Conservation (phyloP, 2,113 vertebrate species). For the Columbina picui region DNA sequence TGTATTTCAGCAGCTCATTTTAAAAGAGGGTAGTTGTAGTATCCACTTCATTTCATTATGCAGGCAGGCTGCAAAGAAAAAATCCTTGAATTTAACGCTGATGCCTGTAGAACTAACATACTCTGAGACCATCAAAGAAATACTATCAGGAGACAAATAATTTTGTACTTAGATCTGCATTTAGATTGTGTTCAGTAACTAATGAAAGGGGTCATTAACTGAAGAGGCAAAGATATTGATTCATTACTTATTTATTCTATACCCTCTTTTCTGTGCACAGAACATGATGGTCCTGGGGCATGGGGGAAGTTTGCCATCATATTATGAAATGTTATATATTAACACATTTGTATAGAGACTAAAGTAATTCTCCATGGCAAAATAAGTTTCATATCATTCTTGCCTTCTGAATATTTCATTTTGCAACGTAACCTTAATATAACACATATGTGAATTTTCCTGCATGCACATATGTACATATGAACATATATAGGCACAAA, state of each 20-base stretch:
- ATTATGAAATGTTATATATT: not conserved
- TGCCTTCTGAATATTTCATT: not conserved
- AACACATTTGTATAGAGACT: not conserved
- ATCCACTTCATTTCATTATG: not conserved
- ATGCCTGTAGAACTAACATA: not conserved
- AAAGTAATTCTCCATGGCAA: not conserved
- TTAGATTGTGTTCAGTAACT: not conserved
- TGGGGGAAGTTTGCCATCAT: not conserved
- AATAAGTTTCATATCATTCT: not conserved
- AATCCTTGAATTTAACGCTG: not conserved
- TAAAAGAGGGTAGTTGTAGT: not conserved
- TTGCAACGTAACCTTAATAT: not conserved
- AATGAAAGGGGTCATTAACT: not conserved
- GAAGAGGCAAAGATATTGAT: not conserved
- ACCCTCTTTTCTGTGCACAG: not conserved
- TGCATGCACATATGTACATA: accelerated
- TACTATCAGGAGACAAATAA: not conserved
- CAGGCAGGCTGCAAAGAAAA: not conserved
- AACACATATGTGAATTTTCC: not conserved
- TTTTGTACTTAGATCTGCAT: not conserved
- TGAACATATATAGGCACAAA: not conserved
- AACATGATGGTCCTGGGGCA: not conserved
- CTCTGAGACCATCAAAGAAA: not conserved
- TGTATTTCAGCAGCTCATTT: not conserved
- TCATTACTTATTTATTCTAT: not conserved